phyloP scores from a whole-genome alignment of 2,888 invertebrate species.

The Tethea ocularis region DNA sequence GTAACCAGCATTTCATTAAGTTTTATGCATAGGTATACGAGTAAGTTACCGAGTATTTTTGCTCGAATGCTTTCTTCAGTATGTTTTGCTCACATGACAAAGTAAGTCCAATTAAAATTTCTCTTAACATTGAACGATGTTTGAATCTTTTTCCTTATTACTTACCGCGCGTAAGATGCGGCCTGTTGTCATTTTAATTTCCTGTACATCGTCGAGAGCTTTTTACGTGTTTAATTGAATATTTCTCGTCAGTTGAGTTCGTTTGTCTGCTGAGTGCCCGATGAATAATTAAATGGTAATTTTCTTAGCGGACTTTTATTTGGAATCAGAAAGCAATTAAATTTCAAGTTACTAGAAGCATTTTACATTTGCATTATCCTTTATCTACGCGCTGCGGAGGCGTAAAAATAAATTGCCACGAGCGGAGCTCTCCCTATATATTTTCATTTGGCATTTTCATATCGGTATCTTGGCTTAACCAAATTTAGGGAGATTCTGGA shows the following conservation, averaged over 20 bases:
- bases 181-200: slow-evolving; percentile 42
- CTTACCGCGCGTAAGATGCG: slow-evolving; percentile 14
- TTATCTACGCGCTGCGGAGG: neutral
- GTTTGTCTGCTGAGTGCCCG: slow-evolving; percentile 37
- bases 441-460: slow-evolving; percentile 14
- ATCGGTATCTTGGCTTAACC: slow-evolving; percentile 19
- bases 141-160: slow-evolving; percentile 22
- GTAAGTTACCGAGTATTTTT: too few relatives aligned
- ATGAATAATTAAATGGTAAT: slow-evolving; percentile 55
- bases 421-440: neutral
- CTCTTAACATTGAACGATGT: slow-evolving; percentile 19
- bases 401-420: neutral
- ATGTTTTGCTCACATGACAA: slow-evolving; percentile 24
- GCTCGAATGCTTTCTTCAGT: slow-evolving; percentile 29
- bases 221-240: slow-evolving; percentile 54
- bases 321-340: neutral
- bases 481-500: slow-evolving; percentile 44
- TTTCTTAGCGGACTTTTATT: slow-evolving; percentile 30
- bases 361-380: neutral
- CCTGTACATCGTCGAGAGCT: slow-evolving; percentile 26
- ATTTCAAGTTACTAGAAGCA: neutral
- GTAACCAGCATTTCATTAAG: slow-evolving; percentile 31
- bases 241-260: slow-evolving; percentile 39
- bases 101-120: slow-evolving; percentile 36
- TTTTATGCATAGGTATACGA: too few relatives aligned